Evolutionary conservation across 2,113 vertebrate species (phyloP), one percentile per base, ranked within the genome.

Genomic region (Labeo rohita): DNA sequence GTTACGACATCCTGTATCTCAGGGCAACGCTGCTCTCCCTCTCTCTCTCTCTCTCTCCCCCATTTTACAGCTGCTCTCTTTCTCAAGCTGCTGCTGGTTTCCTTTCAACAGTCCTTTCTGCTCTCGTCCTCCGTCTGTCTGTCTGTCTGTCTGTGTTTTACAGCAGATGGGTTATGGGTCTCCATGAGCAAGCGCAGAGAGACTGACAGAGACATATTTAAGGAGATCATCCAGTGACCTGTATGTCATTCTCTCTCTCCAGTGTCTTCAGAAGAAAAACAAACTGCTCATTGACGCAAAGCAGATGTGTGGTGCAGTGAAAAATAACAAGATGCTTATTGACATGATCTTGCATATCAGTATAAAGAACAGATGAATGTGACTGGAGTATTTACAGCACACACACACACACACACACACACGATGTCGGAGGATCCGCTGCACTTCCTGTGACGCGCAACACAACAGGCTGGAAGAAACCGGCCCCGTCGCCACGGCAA

Each of bases 1-100:
- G 90, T 93, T 95, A 94, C 92, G 89, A 94, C 93, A 93, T 93
- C 92, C 93, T 93, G 93, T 95, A 93, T 93, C 94, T 93, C 92
- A 87, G 93, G 93, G 94, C 92, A 95, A 95, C 93, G 85, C 88
- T 12, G 82, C 90, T 83, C 66, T 56, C 75, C 49, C 68, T 87
- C 75, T 56, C 68, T 87, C 76, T 88, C 72, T 65, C 88, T 86
- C 85, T 86, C 85, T 87, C 84, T 39, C 56, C 65, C 70, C 88
- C 87, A 88, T 86, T 84, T 88, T 43, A 91, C 80, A 88, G 75
- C 87, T 86, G 87, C 88, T 75, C 70, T 88, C 34, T 28, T 54
- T 18, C 59, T 81, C n/a, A 81, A 81, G 84, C 68, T 80, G 23
- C 63, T 84, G 66, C 39, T 79, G 78, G n/a, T 61, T 56, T 81